Base-by-base conservation (phyloP, 2,888 invertebrate genomes). In the Hypomecis punctinalis region DNA sequence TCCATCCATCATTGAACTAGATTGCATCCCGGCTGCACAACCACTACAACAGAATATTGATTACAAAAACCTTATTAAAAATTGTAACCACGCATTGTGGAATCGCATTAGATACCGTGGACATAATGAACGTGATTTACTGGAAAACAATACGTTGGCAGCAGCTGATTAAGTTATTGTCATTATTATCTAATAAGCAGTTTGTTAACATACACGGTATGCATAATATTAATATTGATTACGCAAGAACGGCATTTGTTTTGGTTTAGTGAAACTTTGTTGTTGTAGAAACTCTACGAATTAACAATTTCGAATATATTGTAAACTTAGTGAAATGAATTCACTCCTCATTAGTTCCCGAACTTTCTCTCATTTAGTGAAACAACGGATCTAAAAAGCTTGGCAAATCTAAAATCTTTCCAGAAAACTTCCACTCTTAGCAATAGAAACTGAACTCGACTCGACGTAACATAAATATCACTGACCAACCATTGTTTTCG, bases 61-160 rank as follows among this genome's bases (percentile, higher is more conserved):
- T 54, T 35, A 42, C n/a, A 51, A 45, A 9, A 65, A 52, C 13
- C 23, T 23, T 23, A 53, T 57, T 43, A 42, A 40, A 13, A 56
- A 56, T 49, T 57, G 39, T 48, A 45, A n/a, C 35, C 58, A 66
- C 49, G 54, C 23, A 37, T 57, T 53, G 35, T 54, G 47, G 61
- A 54, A 61, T 58, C 23, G 11, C 56, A 60, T 47, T 37, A 39
- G 10, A 53, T 56, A 52, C 2, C 9, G 40, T 48, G 40, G 56
- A 54, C 66, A 58, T 58, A 58, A 58, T 54, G 53, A 48, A 54
- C 61, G 61, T 61, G 57, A 61, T 61, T 66, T 61, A 58, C 48
- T 39, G 53, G 56, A 61, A 58, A 66, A 55, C 59, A 64, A 59
- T 55, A 13, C 47, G 35, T n/a, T 42, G 48, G 39, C 46, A 33